A percentile compares a stretch with the other conserved stretches of the same genome.
These are phyloP conservation scores for Petrolisthes cinctipes DNA, from an alignment of 2,888 invertebrate species.

Conservation along the genomic window DNA sequence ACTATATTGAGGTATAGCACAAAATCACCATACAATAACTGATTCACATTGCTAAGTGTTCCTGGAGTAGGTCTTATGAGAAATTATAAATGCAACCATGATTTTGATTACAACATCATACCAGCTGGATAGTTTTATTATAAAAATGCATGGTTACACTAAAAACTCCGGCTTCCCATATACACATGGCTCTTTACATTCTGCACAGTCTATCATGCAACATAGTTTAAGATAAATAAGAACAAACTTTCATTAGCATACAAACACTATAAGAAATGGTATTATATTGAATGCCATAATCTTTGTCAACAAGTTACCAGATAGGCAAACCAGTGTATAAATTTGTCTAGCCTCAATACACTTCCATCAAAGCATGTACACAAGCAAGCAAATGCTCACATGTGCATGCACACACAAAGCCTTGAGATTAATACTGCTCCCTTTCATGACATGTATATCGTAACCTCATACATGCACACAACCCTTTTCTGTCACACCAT, in stretches of 20 bases:
- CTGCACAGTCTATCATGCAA: too few relatives aligned
- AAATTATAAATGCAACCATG: too few relatives aligned
- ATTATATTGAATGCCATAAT: slow-evolving; percentile 13
- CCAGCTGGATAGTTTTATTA: too few relatives aligned
- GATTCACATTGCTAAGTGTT: too few relatives aligned
- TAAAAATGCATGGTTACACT: too few relatives aligned
- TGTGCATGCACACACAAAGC: not conserved
- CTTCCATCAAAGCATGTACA: not conserved
- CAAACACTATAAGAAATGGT: not conserved
- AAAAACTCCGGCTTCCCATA: too few relatives aligned
- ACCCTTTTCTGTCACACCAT: not conserved
- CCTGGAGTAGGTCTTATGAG: too few relatives aligned
- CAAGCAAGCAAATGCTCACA: not conserved
- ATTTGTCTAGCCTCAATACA: not conserved
- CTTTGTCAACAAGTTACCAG: slow-evolving; percentile 2
- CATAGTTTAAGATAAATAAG: too few relatives aligned
- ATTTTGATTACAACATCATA: too few relatives aligned
- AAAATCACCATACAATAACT: too few relatives aligned
- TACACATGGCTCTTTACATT: too few relatives aligned
- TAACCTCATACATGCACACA: not conserved
- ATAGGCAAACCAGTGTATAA: not conserved
- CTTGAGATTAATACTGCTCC: not conserved
- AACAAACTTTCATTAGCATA: not conserved
- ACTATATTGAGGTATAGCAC: too few relatives aligned
- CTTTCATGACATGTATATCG: not conserved